phyloP scores from a whole-genome alignment of 2,888 invertebrate species.

The Mythimna ferrago region DNA sequence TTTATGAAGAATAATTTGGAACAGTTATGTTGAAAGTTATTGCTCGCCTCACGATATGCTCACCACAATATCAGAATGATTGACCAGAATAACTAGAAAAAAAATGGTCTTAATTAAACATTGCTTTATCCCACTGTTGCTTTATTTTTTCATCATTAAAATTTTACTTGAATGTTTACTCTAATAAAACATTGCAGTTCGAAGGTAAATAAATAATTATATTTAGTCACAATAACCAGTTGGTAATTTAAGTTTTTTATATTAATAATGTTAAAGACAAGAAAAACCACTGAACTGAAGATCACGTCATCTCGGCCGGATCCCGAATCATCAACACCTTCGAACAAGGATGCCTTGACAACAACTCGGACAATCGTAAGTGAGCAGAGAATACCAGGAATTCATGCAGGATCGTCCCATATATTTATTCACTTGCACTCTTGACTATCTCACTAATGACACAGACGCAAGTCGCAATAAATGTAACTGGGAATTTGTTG shows the following conservation, averaged over 20 bases:
- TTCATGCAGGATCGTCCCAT: too few species aligned
- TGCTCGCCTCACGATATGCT: too few species aligned
- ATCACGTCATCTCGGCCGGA: slow-evolving; percentile 6
- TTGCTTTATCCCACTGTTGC: too few species aligned
- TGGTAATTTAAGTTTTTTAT: neutral
- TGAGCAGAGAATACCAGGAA: neutral
- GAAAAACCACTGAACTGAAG: neutral
- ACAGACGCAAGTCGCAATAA: too few species aligned
- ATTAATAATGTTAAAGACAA: slow-evolving; percentile 19
- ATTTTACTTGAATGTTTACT: neutral
- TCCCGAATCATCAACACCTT: neutral
- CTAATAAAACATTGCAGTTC: neutral
- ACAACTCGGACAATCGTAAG: slow-evolving; percentile 18
- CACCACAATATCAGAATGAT: too few species aligned
- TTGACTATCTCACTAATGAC: too few species aligned
- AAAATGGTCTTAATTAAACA: too few species aligned
- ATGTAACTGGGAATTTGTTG: neutral
- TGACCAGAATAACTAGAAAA: too few species aligned
- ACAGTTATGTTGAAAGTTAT: too few species aligned
- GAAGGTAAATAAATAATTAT: neutral
- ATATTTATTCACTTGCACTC: too few species aligned
- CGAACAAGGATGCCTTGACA: slow-evolving; percentile 1
- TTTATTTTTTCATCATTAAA: neutral
- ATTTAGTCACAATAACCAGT: neutral
- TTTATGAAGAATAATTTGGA: too few species aligned